These are phyloP conservation scores for Myotis lucifugus DNA, from an alignment of 2,113 vertebrate genomes.

Conservation along the genomic window DNA sequence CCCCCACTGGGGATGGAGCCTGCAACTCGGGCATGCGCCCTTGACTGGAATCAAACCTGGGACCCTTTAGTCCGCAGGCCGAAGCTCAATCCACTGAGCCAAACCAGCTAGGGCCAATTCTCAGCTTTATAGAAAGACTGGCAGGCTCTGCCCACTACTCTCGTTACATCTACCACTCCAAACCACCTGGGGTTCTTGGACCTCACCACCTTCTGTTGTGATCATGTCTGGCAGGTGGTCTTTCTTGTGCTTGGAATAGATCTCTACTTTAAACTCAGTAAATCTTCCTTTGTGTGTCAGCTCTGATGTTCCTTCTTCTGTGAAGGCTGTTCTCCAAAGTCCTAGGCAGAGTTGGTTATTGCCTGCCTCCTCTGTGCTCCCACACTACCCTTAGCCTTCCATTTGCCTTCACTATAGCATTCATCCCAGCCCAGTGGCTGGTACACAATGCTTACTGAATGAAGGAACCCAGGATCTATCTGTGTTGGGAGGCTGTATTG, in stretches of 20 bases:
- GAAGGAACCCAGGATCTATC: background rate
- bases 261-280: background rate
- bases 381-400: background rate
- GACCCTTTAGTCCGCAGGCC: no score
- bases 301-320: background rate
- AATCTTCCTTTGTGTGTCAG: background rate
- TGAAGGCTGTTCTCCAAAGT: background rate
- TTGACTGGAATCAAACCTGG: no score
- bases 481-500: background rate
- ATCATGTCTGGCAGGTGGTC: background rate
- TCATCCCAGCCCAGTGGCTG: background rate
- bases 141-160: background rate
- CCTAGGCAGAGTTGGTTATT: background rate
- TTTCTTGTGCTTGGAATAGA: background rate
- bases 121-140: background rate
- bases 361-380: background rate
- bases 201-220: background rate
- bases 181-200: background rate
- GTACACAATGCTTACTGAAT: background rate
- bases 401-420: background rate
- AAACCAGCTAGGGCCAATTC: no score
- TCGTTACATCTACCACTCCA: background rate
- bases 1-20: no score
- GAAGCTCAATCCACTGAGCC: no score
- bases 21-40: no score